Conservation (phyloP, 92 coral and sea anemone species). For the Parazoanthus darwini region DNA sequence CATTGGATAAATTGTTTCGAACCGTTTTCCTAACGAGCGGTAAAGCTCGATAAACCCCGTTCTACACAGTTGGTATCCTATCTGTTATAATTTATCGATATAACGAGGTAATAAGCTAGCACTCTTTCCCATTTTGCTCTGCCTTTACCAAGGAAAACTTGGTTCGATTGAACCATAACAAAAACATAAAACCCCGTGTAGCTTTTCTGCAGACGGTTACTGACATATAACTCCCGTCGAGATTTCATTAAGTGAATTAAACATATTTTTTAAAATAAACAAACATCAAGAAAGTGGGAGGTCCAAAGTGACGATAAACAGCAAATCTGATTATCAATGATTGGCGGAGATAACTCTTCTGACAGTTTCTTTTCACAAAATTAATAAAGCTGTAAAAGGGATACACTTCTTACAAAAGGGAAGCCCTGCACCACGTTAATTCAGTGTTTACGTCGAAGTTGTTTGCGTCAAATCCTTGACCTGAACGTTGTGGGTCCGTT, state of each 20-base stretch:
- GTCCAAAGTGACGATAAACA: background rate
- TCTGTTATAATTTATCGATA: background rate
- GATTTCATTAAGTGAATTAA: background rate
- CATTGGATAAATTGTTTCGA: no score
- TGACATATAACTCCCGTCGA: background rate
- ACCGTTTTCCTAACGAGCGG: background rate
- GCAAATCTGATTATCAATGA: background rate
- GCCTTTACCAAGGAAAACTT: background rate
- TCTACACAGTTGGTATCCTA: background rate
- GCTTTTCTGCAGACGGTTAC: background rate
- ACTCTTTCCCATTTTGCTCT: background rate
- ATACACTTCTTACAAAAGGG: background rate
- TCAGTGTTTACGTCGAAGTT: background rate
- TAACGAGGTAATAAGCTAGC: background rate
- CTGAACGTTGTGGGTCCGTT: no score
- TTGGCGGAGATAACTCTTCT: background rate
- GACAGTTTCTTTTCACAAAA: background rate
- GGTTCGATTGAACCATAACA: background rate
- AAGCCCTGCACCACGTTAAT: background rate
- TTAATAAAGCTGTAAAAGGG: background rate
- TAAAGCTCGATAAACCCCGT: no score
- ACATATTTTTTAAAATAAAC: background rate
- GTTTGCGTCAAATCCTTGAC: background rate
- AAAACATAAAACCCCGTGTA: background rate
- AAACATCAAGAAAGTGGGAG: constrained; percentile 6